These are phyloP conservation scores for Pedetes capensis DNA, from an alignment of 2,113 vertebrate genomes.

Conservation along the genomic window DNA sequence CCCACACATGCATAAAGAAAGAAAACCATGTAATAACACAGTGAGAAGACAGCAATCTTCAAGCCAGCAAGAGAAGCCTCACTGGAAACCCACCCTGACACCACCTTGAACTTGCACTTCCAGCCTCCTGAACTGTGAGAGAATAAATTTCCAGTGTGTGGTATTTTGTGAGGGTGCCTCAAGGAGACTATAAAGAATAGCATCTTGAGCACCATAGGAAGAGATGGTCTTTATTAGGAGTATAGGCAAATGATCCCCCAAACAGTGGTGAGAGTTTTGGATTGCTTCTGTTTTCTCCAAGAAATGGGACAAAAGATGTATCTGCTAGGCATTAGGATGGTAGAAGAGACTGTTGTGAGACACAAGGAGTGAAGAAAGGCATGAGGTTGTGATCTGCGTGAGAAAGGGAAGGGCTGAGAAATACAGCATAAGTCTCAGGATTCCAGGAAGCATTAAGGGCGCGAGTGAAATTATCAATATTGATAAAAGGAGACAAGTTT, in stretches of 20 bases:
- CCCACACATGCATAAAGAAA: too few relatives aligned
- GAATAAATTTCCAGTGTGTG: background rate
- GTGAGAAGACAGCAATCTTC: background rate
- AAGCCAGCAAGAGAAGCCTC: background rate
- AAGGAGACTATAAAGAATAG: background rate
- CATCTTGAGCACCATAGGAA: background rate
- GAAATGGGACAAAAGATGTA: background rate
- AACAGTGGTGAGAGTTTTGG: background rate
- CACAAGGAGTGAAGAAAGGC: background rate
- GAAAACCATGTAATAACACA: background rate
- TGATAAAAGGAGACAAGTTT: background rate
- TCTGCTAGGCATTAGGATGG: background rate
- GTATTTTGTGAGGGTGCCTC: background rate
- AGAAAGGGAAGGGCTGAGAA: background rate
- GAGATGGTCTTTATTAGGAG: background rate
- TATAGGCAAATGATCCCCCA: background rate
- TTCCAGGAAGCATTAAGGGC: background rate
- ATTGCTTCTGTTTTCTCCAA: background rate
- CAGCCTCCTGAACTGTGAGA: background rate
- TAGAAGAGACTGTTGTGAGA: background rate
- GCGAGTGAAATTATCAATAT: background rate
- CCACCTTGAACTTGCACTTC: background rate
- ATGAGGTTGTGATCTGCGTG: background rate
- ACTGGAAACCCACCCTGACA: background rate
- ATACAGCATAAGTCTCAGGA: background rate